Evolutionary conservation across 1,140 invertebrate genomes (phyloP).

Genomic region (Sycophaga agraensis): DNA sequence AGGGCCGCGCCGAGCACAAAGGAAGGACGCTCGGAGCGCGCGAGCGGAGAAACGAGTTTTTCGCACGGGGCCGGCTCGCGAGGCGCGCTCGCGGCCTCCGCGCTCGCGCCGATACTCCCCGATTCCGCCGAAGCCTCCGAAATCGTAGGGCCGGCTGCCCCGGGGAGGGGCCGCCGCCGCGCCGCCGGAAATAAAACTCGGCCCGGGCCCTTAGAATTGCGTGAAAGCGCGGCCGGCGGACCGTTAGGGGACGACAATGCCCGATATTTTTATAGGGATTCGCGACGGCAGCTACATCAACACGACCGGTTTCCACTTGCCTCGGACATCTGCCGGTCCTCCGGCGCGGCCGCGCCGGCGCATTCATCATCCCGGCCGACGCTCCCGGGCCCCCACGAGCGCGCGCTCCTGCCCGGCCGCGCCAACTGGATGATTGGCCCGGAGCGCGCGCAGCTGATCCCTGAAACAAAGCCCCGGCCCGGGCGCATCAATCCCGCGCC

Average conservation of each 20-base stretch:
- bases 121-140: too few relatives aligned
- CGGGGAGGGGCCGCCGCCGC: too few relatives aligned
- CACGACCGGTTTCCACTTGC: slow-evolving; percentile 57
- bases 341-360: background rate
- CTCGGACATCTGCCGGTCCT: slow-evolving; percentile 55
- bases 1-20: slow-evolving; percentile 12
- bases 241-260: slow-evolving; percentile 52
- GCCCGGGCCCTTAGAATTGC: too few relatives aligned
- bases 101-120: too few relatives aligned
- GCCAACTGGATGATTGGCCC: too few relatives aligned
- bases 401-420: too few relatives aligned
- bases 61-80: background rate
- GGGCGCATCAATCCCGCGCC: too few relatives aligned
- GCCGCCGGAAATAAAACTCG: too few relatives aligned
- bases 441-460: too few relatives aligned
- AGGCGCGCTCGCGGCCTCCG: too few relatives aligned
- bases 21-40: background rate
- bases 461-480: too few relatives aligned
- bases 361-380: background rate
- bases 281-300: slow-evolving; percentile 58
- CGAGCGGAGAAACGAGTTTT: slow-evolving; percentile 20
- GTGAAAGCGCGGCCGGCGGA: slow-evolving; percentile 34
- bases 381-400: slow-evolving; percentile 32
- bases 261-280: slow-evolving; percentile 61
- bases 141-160: too few relatives aligned